Conservation (phyloP, 2,888 invertebrate genomes). For the Synergus umbraculus region DNA sequence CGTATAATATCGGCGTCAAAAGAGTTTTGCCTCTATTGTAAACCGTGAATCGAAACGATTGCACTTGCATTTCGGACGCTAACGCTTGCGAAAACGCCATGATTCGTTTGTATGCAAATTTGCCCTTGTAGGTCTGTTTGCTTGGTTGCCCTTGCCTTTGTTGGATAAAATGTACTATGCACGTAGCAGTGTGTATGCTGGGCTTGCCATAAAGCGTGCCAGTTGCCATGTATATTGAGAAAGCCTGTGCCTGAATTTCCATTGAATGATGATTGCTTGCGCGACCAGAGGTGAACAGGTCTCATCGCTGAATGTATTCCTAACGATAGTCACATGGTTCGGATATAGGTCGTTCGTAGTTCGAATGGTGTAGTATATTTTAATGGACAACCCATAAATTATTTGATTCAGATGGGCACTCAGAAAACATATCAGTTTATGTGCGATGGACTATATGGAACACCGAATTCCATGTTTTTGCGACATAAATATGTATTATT, state of each 20-base stretch:
- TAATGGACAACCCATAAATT: not conserved
- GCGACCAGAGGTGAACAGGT: conserved; percentile 38
- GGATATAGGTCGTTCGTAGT: conserved; percentile 61
- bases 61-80: conserved; percentile 15
- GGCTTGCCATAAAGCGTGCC: conserved; percentile 58
- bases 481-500: not conserved
- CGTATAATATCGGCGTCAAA: not conserved
- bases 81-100: conserved; percentile 55
- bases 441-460: not conserved
- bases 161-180: conserved; percentile 60
- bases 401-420: not conserved
- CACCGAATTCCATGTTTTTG: not conserved
- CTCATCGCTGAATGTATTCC: conserved; percentile 59
- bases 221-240: conserved; percentile 59
- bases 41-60: not conserved
- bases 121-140: conserved; percentile 61
- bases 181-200: conserved; percentile 46
- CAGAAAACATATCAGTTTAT: not conserved
- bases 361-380: conserved; percentile 47
- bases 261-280: conserved; percentile 65
- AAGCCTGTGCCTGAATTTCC: conserved; percentile 62
- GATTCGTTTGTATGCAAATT: conserved; percentile 68
- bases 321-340: conserved; percentile 58
- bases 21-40: not conserved
- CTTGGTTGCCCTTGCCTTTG: conserved; percentile 59